phyloP scores from a whole-genome alignment of 2,797 vertebrate genomes.

The Chiroxiphia lanceolata region DNA sequence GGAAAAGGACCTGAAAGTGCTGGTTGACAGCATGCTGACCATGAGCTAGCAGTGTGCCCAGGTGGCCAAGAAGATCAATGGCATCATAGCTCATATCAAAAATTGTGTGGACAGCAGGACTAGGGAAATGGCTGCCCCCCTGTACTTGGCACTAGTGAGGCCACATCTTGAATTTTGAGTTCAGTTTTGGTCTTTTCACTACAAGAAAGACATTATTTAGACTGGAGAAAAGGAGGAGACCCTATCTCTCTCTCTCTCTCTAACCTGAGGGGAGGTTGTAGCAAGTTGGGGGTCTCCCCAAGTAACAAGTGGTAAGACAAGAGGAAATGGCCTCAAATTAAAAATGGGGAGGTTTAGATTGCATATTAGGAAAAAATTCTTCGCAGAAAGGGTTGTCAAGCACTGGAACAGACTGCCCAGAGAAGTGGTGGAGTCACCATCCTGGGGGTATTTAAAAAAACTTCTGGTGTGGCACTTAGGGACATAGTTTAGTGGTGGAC shows the following conservation, averaged over 20 bases:
- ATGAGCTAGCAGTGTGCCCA: neutral
- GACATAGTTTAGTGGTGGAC: neutral
- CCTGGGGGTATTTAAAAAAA: neutral
- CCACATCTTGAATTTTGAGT: neutral
- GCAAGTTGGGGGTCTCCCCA: neutral
- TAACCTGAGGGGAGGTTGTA: neutral
- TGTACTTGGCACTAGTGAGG: neutral
- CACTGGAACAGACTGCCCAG: neutral
- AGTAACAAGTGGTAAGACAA: neutral
- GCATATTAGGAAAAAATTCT: neutral
- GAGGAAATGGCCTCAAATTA: neutral
- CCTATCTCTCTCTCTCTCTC: neutral
- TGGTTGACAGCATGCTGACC: neutral
- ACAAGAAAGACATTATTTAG: neutral
- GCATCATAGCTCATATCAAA: neutral
- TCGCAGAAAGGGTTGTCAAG: neutral
- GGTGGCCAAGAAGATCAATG: neutral
- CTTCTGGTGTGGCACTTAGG: neutral
- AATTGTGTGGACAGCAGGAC: neutral
- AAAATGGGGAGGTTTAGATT: neutral
- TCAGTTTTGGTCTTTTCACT: neutral
- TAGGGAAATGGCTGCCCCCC: rapidly evolving
- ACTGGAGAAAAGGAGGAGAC: neutral
- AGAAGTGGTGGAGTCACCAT: neutral
- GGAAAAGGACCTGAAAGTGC: neutral